Base-by-base conservation (phyloP, 1,140 invertebrate species). In the Danaus plexippus region DNA sequence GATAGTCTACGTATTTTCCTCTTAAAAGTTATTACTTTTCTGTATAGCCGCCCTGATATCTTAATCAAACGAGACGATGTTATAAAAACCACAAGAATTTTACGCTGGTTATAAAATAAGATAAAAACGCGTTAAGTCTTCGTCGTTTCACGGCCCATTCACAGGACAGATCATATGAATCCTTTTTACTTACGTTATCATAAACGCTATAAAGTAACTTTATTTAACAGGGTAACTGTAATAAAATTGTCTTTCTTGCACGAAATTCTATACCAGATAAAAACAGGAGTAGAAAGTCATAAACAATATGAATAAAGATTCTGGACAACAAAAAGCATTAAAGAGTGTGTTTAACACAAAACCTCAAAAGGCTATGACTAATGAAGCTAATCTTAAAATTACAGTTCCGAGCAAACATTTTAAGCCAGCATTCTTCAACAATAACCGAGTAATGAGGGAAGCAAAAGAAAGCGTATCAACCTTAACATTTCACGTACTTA, bases 381-480 rank as follows among this genome's bases (percentile, higher is more conserved):
- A 51, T 41, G 43, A 51, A 51, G 32, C 57, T 59, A 54, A 57
- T 63, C 54, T 47, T 15, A 47, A 63, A 64, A 61, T 55, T 65
- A 68, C 60, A 46, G 56, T 58, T 60, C 10, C 56, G 59, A 32
- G 22, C 22, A 52, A 47, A 47, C 53, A 55, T 43, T 15, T 42
- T 54, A 41, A 56, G 13, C 59, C 52, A 52, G 65, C 52, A 66
- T 68, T 66, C 57, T 64, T 67, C 64, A 59, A 56, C 45, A 62
- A 66, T 69, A 64, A 55, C 54, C 59, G 59, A 66, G 63, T 61
- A 74, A 71, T 71, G 63, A 65, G 68, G 63, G 66, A 63, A 63
- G 63, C 66, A 66, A 71, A 71, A 71, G 68, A 77, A 69, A 77
- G 58, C 53, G 57, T 67, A 75, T 73, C 66, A 75, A 66, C 71